Conservation (phyloP, 2,888 invertebrate species). For the Griposia aprilina region DNA sequence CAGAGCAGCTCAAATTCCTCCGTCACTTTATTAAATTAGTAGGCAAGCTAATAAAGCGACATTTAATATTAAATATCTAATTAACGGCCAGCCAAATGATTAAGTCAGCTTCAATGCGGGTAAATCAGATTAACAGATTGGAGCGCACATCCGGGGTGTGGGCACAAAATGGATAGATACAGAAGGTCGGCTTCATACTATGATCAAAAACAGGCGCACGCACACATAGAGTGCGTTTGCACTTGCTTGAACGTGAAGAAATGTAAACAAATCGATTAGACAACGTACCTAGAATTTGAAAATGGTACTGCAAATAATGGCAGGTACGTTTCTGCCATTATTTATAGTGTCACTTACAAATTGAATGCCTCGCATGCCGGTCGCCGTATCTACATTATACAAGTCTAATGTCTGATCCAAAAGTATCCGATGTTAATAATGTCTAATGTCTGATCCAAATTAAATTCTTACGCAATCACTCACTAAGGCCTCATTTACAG, state of each 20-base stretch:
- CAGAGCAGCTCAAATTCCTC: background rate
- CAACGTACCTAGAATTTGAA: too few species aligned
- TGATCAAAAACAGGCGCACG: background rate
- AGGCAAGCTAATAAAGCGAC: constrained; percentile 24
- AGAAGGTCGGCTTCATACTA: background rate
- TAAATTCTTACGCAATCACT: too few species aligned
- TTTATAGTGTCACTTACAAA: too few species aligned
- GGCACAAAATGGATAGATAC: background rate
- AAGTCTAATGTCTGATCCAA: too few species aligned
- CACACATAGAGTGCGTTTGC: background rate
- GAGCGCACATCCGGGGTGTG: constrained; percentile 24
- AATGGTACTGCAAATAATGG: too few species aligned
- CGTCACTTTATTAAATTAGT: constrained; percentile 29
- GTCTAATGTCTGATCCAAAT: too few species aligned
- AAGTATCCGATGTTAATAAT: too few species aligned
- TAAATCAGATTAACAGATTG: constrained; percentile 38
- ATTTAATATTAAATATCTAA: constrained; percentile 52
- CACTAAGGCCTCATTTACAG: too few species aligned
- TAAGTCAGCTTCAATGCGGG: constrained; percentile 44
- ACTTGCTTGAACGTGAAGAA: background rate
- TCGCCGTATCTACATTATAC: too few species aligned
- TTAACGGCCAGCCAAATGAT: constrained; percentile 51
- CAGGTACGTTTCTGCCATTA: too few species aligned
- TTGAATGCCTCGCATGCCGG: too few species aligned
- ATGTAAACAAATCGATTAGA: too few species aligned